Base-by-base conservation (phyloP, 2,797 vertebrate species). In the Pseudopleuronectes americanus region DNA sequence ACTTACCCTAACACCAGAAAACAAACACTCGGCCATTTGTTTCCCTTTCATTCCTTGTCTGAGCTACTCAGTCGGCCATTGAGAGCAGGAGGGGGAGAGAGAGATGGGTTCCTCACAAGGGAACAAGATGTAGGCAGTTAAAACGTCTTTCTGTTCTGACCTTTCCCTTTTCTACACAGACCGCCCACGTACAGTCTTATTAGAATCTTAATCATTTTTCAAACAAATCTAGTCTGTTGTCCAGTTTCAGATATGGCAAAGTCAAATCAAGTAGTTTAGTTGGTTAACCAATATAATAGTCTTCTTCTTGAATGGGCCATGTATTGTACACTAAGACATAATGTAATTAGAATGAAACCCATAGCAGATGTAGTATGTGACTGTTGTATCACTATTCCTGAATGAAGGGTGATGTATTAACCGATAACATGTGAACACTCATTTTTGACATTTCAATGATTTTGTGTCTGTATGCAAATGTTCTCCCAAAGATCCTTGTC, bases 1-100 rank as follows among this genome's bases (percentile, higher is more conserved):
- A 82, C 74, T 77, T 71, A 67, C 76, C 76, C 84, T 70, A 74
- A 74, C 71, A 83, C 62, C 64, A 85, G 72, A 88, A 81, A 71
- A 81, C 73, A 79, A 79, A 90, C 72, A 83, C 69, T 75, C 75
- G 71, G 69, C 81, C 76, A 87, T 89, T 89, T 80, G 73, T 90
- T 86, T 80, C 74, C 75, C 75, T 83, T 84, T 89, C 70, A 77
- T 90, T 85, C 76, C 84, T 87, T 90, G 81, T 90, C 63, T 80
- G 75, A 77, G 80, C 76, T 49, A 60, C 76, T 74, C 71, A 49
- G 66, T 79, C 43, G 16, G 74, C 68, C 10, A 3, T 71, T 65
- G 53, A 79, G 64, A 66, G 84, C 71, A 81, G 66, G 69, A 73
- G 66, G 71, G 71, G 60, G 74, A 49, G 74, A 68, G 66, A 62